phyloP scores from a whole-genome alignment of 1,140 invertebrate species.

The Caenorhabditis briggsae region DNA sequence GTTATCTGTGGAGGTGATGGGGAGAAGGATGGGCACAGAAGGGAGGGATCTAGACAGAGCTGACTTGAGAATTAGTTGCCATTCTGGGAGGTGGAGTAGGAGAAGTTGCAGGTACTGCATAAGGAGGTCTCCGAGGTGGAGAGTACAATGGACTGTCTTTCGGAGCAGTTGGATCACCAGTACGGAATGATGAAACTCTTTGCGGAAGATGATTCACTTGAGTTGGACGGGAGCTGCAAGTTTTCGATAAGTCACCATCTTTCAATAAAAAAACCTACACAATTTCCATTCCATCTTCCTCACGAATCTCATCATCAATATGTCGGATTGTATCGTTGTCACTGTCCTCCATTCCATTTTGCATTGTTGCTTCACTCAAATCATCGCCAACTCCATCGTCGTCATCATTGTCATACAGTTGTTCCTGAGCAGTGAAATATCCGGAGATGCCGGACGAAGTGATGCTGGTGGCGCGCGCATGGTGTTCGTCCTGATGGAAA shows the following conservation, averaged over 20 bases:
- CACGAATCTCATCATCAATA: conserved; percentile 22
- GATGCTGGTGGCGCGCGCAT: conserved; percentile 51
- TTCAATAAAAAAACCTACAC: conserved; percentile 5
- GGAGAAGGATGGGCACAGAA: not conserved
- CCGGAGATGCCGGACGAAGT: conserved; percentile 47
- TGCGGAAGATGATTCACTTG: conserved; percentile 36
- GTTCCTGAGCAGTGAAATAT: conserved; percentile 53
- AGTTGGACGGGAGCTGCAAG: conserved; percentile 18
- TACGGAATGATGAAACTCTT: conserved; percentile 18
- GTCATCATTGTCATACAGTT: conserved; percentile 7
- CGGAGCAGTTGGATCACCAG: conserved; percentile 41
- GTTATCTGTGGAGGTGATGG: conserved; percentile 10
- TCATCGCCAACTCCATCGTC: conserved; percentile 8
- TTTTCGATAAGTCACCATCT: not conserved
- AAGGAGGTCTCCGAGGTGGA: not conserved
- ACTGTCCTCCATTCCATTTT: not conserved
- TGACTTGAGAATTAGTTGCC: conserved; percentile 13
- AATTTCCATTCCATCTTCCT: conserved; percentile 25
- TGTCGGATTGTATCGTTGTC: conserved; percentile 31
- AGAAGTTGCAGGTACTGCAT: conserved; percentile 4
- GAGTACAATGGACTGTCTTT: conserved; percentile 41
- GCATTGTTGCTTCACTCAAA: conserved; percentile 2
- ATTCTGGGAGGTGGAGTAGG: conserved; percentile 32
- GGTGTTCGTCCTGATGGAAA: conserved; percentile 40
- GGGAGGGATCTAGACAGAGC: not conserved